phyloP scores from a whole-genome alignment of 2,888 invertebrate genomes.

The Deilephila porcellus region DNA sequence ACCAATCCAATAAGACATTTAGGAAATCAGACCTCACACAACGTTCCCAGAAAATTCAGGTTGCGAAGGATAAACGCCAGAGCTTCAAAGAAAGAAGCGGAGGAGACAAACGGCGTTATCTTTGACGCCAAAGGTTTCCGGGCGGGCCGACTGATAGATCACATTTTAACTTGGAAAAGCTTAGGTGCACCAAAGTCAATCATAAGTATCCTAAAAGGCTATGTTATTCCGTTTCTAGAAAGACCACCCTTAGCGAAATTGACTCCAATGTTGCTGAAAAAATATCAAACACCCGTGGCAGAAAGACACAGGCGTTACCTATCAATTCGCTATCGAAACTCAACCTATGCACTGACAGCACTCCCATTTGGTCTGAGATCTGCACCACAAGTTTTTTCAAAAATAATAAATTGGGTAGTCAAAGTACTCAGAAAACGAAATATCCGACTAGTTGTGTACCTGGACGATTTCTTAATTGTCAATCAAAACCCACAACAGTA shows the following conservation, averaged over 20 bases:
- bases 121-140: constrained; percentile 16
- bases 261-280: not conserved
- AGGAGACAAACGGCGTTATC: not conserved
- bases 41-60: not conserved
- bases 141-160: constrained; percentile 16
- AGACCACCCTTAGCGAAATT: not conserved
- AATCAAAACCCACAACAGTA: not conserved
- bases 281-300: constrained; percentile 5
- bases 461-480: constrained; percentile 15
- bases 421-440: not conserved
- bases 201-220: constrained; percentile 18
- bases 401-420: not conserved
- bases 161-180: not conserved
- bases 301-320: constrained; percentile 12
- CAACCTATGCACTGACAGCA: not conserved
- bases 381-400: not conserved
- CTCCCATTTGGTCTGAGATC: constrained; percentile 6
- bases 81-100: constrained; percentile 9
- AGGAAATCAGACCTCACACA: not conserved
- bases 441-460: not conserved
- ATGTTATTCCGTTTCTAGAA: constrained; percentile 2
- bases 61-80: not conserved
- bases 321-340: not conserved
- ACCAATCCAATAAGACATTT: not conserved
- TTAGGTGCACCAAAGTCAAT: constrained; percentile 17